A percentile compares a stretch with the other conserved stretches of the same genome.
Evolutionary conservation across 2,113 vertebrate genomes (phyloP).

Genomic region (Accipiter virgatus): DNA sequence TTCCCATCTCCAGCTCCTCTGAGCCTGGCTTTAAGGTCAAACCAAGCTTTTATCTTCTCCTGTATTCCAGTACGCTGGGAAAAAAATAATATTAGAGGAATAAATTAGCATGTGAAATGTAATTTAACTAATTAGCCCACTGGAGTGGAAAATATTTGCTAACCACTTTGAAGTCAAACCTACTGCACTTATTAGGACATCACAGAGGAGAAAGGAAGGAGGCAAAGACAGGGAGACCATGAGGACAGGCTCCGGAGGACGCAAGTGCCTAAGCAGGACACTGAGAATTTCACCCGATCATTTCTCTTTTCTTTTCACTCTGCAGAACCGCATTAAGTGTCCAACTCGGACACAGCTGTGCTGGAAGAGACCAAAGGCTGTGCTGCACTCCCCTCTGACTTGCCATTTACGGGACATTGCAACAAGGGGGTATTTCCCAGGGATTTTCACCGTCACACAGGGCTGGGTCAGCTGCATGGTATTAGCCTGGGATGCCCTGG

Average conservation of each 20-base stretch:
- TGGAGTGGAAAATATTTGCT: conserved; percentile 46
- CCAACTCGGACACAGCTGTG: background rate
- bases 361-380: background rate
- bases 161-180: conserved; percentile 49
- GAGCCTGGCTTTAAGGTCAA: conserved; percentile 37
- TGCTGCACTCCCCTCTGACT: background rate
- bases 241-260: background rate
- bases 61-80: background rate
- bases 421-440: background rate
- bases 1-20: background rate
- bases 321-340: background rate
- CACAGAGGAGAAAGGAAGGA: background rate
- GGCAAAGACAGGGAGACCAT: background rate
- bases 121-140: conserved; percentile 58
- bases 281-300: background rate
- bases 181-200: background rate
- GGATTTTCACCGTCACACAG: accelerated
- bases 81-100: conserved; percentile 18
- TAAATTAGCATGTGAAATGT: conserved; percentile 62
- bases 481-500: background rate
- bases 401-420: too few species aligned
- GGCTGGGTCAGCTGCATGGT: background rate
- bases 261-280: background rate
- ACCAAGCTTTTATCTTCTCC: conserved; percentile 29
- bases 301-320: background rate